Conservation (phyloP, 2,888 invertebrate species). For the Monopis laevigella region DNA sequence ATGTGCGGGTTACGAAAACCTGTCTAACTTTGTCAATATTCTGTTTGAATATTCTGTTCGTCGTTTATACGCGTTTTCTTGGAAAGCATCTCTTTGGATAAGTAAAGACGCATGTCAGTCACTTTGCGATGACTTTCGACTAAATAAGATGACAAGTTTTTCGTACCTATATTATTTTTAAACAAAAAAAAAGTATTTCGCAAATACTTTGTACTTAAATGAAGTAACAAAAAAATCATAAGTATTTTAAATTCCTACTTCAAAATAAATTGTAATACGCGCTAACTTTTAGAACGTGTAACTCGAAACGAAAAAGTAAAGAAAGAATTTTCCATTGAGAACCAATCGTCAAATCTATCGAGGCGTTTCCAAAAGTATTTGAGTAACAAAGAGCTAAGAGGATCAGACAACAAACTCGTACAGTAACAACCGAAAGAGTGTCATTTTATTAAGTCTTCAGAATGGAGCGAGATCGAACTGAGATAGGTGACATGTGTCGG, state of each 20-base stretch:
- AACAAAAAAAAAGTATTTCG: not conserved
- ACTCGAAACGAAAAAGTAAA: not conserved
- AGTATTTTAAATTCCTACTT: no score
- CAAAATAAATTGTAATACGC: no score
- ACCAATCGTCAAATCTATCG: conserved; percentile 5
- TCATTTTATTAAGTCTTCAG: conserved; percentile 45
- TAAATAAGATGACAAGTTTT: not conserved
- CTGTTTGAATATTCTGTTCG: conserved; percentile 9
- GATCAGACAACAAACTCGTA: conserved; percentile 26
- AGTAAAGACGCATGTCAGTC: conserved; percentile 1
- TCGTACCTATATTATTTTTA: not conserved
- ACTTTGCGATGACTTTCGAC: conserved; percentile 4
- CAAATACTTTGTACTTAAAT: no score
- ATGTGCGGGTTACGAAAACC: conserved; percentile 27
- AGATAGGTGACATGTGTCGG: conserved; percentile 48
- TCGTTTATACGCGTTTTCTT: conserved; percentile 4
- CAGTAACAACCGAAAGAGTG: conserved; percentile 12
- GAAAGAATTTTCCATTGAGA: conserved; percentile 2
- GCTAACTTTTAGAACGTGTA: no score
- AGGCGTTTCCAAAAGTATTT: conserved; percentile 30
- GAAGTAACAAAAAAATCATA: no score
- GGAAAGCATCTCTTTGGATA: conserved; percentile 3
- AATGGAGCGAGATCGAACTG: conserved; percentile 42
- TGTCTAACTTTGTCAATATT: conserved; percentile 10
- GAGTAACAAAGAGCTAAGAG: conserved; percentile 44